phyloP scores from a whole-genome alignment of 2,888 invertebrate species.

The Apotomis betuletana region DNA sequence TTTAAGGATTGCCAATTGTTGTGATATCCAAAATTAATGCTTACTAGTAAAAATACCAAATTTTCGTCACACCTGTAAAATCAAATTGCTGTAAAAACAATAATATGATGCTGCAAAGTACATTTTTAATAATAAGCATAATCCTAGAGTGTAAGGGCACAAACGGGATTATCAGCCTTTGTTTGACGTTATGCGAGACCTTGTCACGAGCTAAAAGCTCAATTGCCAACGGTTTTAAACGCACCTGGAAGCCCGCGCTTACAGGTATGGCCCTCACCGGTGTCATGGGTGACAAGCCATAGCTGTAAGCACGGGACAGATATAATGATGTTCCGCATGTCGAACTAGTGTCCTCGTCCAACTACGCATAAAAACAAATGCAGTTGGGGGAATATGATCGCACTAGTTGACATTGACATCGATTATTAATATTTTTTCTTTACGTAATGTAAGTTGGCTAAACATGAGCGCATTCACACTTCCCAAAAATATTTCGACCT shows the following conservation, averaged over 20 bases:
- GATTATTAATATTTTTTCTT: not conserved
- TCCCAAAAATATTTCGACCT: no score
- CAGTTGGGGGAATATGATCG: slow-evolving; percentile 3
- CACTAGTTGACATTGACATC: not conserved
- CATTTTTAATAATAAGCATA: slow-evolving; percentile 22
- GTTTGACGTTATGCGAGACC: slow-evolving; percentile 8
- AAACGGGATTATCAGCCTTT: slow-evolving; percentile 2
- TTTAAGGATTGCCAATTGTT: slow-evolving; percentile 3
- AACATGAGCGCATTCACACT: not conserved
- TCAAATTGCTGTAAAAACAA: not conserved
- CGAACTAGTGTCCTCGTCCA: slow-evolving; percentile 19
- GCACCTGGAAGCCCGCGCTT: slow-evolving; percentile 24
- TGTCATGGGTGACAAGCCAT: slow-evolving; percentile 17
- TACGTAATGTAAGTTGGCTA: no score
- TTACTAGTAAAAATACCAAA: slow-evolving; percentile 19
- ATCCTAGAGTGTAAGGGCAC: slow-evolving; percentile 31
- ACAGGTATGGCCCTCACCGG: slow-evolving; percentile 22
- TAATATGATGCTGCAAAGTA: not conserved
- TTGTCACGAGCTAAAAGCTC: slow-evolving; percentile 22
- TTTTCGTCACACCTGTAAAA: not conserved
- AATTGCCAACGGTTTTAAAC: not conserved
- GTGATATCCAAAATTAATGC: not conserved
- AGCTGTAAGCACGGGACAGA: slow-evolving; percentile 17
- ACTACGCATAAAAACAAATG: slow-evolving; percentile 29
- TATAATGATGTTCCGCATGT: slow-evolving; percentile 7